Evolutionary conservation across 2,888 invertebrate genomes (phyloP), one percentile per base, ranked within the genome.

Genomic region (Apamea anceps): DNA sequence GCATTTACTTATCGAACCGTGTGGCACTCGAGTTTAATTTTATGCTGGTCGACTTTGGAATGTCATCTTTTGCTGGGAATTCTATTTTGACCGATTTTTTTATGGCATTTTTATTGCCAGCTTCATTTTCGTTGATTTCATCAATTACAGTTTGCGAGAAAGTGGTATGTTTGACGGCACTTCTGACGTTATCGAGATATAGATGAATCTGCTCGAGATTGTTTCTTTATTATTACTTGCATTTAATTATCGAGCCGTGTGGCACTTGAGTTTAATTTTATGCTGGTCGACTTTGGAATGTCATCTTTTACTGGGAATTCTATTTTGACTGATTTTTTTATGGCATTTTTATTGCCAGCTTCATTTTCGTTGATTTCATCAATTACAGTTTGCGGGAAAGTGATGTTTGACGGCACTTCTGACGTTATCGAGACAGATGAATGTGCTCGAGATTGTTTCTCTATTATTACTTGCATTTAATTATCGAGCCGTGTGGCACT

Each of bases 361-460:
- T 48, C 6, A 5, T 5, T 48, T 48, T 51, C 18, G 7, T 21
- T 6, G 51, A 51, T 51, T 51, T 51, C 51, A 51, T 51, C 21
- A 21, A 51, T 21, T 51, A 51, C 21, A 21, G 51, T 51, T 51
- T 51, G 18, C 6, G 1, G 51, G 51, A 21, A 51, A 80, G 75
- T 72, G 81, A 75, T 70, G 75, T 75, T 72, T 87, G 89, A 86
- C 86, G 87, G 85, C 85, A 88, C 88, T 90, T 88, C 84, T 90
- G 91, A 93, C 91, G 86, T 84, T 90, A 92, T 91, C 92, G 91
- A 82, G 94, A 94, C 94, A 85, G 93, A 94, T 91, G 91, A 94
- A 94, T 94, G 93, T 90, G 85, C 85, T 72, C 72, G 67, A 88
- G 87, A 87, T 89, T 88, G 88, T 90, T 87, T 80, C 82, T 84